These are phyloP conservation scores for Sander lucioperca DNA, from an alignment of 2,113 vertebrate genomes.

Conservation along the genomic window DNA sequence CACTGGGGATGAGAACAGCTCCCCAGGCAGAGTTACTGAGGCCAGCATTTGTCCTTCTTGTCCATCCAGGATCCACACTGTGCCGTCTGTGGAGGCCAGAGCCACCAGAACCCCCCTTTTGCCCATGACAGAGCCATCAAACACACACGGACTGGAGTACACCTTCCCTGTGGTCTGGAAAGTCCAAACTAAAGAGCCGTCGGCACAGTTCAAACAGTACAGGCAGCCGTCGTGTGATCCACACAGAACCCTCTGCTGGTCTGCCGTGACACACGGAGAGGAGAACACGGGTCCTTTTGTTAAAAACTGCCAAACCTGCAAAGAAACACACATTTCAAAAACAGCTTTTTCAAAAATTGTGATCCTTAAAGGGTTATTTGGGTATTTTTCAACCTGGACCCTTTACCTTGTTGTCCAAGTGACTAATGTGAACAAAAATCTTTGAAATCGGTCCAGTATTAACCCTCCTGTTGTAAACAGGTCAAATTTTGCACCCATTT, in stretches of 20 bases:
- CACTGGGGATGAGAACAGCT: slow-evolving; percentile 94
- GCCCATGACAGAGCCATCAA: slow-evolving; percentile 71
- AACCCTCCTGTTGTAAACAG: no score
- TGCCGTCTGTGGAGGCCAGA: slow-evolving; percentile 92
- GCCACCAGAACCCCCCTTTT: slow-evolving; percentile 81
- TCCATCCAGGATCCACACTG: slow-evolving; percentile 90
- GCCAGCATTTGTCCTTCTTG: slow-evolving; percentile 81
- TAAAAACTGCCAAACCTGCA: slow-evolving; percentile 90
- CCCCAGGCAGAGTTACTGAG: slow-evolving; percentile 85
- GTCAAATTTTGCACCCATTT: no score
- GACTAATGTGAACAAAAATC: no score
- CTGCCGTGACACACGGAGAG: slow-evolving; percentile 87
- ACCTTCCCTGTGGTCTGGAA: slow-evolving; percentile 89
- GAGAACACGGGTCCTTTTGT: slow-evolving; percentile 93
- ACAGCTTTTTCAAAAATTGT: neutral
- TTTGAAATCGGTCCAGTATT: no score
- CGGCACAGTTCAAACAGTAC: slow-evolving; percentile 86
- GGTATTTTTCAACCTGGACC: neutral
- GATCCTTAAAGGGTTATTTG: neutral
- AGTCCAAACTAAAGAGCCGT: slow-evolving; percentile 90
- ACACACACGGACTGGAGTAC: slow-evolving; percentile 91
- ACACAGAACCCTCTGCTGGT: slow-evolving; percentile 86
- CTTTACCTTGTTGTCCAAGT: no score
- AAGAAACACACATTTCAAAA: neutral
- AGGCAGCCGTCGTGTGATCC: slow-evolving; percentile 92